These are phyloP conservation scores for Phalanger gymnotis DNA, from an alignment of 2,797 vertebrate species.

Conservation along the genomic window DNA sequence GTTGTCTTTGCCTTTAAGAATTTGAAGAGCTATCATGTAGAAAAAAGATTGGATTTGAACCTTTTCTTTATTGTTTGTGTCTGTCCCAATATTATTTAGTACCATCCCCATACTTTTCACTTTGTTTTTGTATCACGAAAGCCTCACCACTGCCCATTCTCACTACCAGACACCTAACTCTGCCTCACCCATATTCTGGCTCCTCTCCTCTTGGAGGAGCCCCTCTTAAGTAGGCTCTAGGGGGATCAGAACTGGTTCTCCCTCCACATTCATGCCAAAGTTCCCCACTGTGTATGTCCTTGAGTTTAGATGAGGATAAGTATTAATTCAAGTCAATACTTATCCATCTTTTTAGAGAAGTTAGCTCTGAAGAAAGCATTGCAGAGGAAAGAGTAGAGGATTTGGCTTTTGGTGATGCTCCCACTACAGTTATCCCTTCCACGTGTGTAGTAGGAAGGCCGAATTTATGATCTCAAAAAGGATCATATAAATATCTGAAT, in stretches of 20 bases:
- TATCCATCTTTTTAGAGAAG: neutral
- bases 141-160: neutral
- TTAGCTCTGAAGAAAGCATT: neutral
- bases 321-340: neutral
- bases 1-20: neutral
- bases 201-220: neutral
- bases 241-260: neutral
- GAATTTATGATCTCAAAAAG: too few relatives aligned
- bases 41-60: neutral
- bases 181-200: neutral
- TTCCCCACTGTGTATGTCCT: neutral
- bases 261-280: neutral
- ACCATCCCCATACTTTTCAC: neutral
- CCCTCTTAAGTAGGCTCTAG: too few relatives aligned
- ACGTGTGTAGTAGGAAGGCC: too few relatives aligned
- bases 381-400: neutral
- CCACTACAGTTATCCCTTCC: neutral
- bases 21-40: neutral
- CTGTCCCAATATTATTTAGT: neutral
- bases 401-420: neutral
- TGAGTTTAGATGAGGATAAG: neutral
- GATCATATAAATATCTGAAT: too few relatives aligned
- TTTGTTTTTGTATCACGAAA: neutral
- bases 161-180: neutral
- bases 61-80: neutral